These are phyloP conservation scores for Meles meles DNA, from an alignment of 2,113 vertebrate species.

Conservation along the genomic window DNA sequence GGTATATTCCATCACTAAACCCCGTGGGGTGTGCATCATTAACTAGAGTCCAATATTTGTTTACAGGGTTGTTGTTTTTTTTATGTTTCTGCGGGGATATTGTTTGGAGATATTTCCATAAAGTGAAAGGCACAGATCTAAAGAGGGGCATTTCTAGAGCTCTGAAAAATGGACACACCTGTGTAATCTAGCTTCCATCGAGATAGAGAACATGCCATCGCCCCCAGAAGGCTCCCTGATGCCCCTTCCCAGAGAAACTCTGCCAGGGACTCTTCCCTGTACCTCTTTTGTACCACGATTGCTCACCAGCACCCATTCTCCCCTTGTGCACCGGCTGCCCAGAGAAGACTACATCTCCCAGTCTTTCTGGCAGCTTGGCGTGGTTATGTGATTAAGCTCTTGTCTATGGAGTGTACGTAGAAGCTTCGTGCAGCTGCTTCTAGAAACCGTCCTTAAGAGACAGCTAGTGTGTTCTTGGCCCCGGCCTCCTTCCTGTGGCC, in stretches of 20 bases:
- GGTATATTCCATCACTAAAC: neutral
- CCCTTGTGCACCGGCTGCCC: neutral
- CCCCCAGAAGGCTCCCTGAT: neutral
- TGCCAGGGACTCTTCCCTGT: neutral
- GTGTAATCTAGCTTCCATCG: neutral
- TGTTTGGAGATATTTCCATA: neutral
- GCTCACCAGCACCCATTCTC: rapidly evolving
- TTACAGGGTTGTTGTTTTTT: neutral
- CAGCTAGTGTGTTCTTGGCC: neutral
- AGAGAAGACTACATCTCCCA: neutral
- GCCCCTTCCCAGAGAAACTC: neutral
- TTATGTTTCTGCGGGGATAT: neutral
- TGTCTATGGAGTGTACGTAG: neutral
- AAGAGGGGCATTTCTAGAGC: neutral
- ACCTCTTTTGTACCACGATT: neutral
- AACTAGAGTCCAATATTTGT: neutral
- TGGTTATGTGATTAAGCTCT: neutral
- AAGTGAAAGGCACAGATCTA: neutral
- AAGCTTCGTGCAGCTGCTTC: neutral
- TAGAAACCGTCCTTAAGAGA: neutral
- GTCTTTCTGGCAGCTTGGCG: neutral
- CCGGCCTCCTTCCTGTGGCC: neutral
- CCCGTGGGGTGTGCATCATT: rapidly evolving
- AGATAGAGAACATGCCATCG: neutral
- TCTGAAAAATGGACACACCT: neutral